Evolutionary conservation across 1,140 invertebrate species (phyloP).

Genomic region (Pentalonia nigronervosa): DNA sequence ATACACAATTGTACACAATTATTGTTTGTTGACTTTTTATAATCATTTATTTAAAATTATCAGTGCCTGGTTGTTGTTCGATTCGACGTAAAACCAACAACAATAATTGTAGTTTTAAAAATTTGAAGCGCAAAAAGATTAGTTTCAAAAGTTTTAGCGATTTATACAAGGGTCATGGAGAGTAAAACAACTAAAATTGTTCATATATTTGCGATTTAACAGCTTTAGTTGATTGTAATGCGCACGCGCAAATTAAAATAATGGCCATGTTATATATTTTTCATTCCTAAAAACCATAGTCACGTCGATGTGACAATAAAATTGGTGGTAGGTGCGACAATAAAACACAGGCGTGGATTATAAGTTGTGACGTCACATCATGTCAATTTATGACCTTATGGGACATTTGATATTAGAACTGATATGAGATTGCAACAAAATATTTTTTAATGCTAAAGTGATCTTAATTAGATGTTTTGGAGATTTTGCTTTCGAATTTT

Average conservation of each 20-base stretch:
- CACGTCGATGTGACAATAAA: neutral
- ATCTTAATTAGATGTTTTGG: no score
- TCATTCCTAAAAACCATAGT: neutral
- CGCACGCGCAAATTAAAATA: neutral
- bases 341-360: neutral
- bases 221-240: neutral
- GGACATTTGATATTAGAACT: neutral
- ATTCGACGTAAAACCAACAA: neutral
- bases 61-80: no score
- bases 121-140: accelerated
- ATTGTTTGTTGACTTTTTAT: neutral
- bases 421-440: no score
- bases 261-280: constrained; percentile 16
- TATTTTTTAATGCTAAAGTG: no score
- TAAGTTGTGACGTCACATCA: neutral
- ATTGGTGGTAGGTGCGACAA: neutral
- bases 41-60: no score
- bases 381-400: neutral
- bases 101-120: neutral
- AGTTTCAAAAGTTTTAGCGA: neutral
- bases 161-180: neutral
- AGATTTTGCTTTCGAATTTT: neutral
- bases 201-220: neutral
- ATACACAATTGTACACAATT: neutral
- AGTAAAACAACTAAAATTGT: neutral